phyloP scores from a whole-genome alignment of 2,888 invertebrate species.

The Proisotoma minuta region DNA sequence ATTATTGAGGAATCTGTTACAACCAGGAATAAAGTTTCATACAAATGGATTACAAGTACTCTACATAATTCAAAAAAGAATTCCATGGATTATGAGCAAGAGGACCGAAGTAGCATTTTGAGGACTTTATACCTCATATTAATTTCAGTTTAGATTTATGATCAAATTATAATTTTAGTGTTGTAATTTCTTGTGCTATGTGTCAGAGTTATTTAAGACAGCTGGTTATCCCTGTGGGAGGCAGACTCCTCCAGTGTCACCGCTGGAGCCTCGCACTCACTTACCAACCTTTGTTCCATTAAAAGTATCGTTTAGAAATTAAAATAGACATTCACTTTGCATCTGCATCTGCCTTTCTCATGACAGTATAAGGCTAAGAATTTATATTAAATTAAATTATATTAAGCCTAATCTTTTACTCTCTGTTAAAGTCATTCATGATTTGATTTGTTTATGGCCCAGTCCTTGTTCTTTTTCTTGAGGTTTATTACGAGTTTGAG shows the following conservation, averaged over 20 bases:
- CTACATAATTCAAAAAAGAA: background rate
- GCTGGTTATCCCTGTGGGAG: background rate
- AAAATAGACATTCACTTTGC: conserved; percentile 3
- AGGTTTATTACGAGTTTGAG: background rate
- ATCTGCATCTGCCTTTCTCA: background rate
- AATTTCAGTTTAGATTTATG: too few relatives aligned
- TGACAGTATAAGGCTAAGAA: background rate
- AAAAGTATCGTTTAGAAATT: background rate
- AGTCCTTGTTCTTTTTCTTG: background rate
- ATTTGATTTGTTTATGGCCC: conserved; percentile 8
- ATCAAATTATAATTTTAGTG: too few relatives aligned
- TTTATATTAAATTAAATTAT: conserved; percentile 3
- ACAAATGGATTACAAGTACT: background rate
- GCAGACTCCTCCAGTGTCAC: background rate
- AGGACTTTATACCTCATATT: too few relatives aligned
- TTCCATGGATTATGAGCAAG: too few relatives aligned
- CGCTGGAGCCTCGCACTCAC: background rate
- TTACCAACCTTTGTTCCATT: background rate
- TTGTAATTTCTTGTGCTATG: too few relatives aligned
- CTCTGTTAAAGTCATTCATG: background rate
- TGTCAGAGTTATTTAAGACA: conserved; percentile 3
- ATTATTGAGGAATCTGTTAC: background rate
- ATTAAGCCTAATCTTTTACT: background rate
- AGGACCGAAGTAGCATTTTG: too few relatives aligned
- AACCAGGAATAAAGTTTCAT: background rate